Evolutionary conservation across 2,888 invertebrate species (phyloP), one percentile per base, ranked within the genome.

Genomic region (Scelioninae gen. 1): DNA sequence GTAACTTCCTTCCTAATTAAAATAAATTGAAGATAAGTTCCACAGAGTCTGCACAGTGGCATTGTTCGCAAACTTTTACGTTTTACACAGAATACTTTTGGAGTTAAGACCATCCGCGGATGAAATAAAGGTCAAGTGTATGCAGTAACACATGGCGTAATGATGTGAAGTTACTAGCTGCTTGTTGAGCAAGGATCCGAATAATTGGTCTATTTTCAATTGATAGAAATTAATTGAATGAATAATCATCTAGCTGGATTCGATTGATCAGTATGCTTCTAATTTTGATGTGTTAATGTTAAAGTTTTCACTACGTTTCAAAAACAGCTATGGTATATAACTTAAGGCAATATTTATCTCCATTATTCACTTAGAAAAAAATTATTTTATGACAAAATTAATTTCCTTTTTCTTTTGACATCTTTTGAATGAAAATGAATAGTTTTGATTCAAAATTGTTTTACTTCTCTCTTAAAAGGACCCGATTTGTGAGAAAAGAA

Each of bases 111-210:
- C 85, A 85, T 66, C 83, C 85, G 82, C 77, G 80, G 66, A 84
- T 86, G 84, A 87, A 88, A 91, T 90, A 90, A 91, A 90, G 90
- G 90, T 91, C 90, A 90, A 91, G 90, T 90, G 90, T 90, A 90
- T 89, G 87, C 88, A 88, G 84, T 84, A 78, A 79, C 85, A 82
- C 76, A 71, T 75, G 74, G 58, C 65, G 85, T 69, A 80, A 82
- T 69, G 63, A 53, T 66, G 49, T 68, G 82, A 23, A 77, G 72
- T 84, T 83, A 79, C 84, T 72, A 76, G 85, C 63, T 77, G 71
- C 55, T 72, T 66, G 47, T 83, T 78, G 68, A 69, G 71, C 71
- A 62, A 49, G 60, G 60, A 51, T 31, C 60, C 53, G 13, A 63
- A 74, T 74, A 58, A 72, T 62, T 53, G 53, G 32, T 62, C 43